Conservation (phyloP, 2,797 vertebrate species). For the Neomorphus geoffroyi region DNA sequence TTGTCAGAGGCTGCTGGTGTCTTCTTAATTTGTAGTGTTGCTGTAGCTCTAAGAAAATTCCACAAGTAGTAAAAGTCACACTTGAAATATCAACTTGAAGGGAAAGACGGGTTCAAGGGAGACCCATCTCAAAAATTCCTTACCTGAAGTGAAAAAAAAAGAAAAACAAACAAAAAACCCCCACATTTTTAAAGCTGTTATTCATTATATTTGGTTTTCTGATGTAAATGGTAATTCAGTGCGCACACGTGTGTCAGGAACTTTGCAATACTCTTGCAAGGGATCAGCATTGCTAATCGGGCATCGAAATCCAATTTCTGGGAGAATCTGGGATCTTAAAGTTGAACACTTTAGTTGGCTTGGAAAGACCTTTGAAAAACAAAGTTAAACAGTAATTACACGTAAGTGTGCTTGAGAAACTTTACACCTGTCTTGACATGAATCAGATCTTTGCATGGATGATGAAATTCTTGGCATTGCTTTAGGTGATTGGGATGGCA, state of each 20-base stretch:
- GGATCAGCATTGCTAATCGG: slow-evolving; percentile 36
- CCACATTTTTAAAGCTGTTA: neutral
- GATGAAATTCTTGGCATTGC: slow-evolving; percentile 61
- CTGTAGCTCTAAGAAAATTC: neutral
- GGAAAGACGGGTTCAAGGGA: neutral
- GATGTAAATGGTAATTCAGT: slow-evolving; percentile 14
- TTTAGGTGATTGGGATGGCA: slow-evolving; percentile 48
- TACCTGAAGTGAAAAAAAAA: neutral
- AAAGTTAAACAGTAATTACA: slow-evolving; percentile 58
- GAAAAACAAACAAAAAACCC: too few species aligned
- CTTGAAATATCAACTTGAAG: slow-evolving; percentile 9
- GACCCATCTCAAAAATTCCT: neutral
- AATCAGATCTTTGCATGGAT: slow-evolving; percentile 50
- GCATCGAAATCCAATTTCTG: slow-evolving; percentile 35
- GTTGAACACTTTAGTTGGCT: neutral
- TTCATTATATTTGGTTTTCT: neutral
- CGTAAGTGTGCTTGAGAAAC: slow-evolving; percentile 53
- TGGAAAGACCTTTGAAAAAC: slow-evolving; percentile 53
- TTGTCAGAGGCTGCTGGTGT: neutral
- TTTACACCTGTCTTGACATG: slow-evolving; percentile 64
- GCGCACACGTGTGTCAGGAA: neutral
- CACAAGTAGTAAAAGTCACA: neutral
- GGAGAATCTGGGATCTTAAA: slow-evolving; percentile 20
- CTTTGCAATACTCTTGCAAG: slow-evolving; percentile 16
- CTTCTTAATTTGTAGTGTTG: neutral